These are phyloP conservation scores for Podarcis lilfordi DNA, from an alignment of 2,797 vertebrate species.

Conservation along the genomic window DNA sequence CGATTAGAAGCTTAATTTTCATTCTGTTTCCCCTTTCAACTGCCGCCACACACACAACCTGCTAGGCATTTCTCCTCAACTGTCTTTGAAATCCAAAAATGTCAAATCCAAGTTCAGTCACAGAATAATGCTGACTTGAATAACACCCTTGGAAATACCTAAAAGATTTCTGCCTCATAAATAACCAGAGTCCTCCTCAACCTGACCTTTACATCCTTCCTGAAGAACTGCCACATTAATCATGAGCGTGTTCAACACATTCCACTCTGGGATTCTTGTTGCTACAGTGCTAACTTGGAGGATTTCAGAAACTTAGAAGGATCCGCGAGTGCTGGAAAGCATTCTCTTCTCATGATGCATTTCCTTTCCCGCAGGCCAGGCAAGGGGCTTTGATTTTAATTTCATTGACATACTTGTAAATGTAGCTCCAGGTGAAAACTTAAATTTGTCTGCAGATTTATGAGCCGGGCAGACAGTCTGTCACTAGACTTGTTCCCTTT, in stretches of 20 bases:
- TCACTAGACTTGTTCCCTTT: conserved; percentile 63
- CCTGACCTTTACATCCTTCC: conserved; percentile 68
- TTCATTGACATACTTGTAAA: conserved; percentile 68
- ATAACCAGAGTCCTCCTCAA: conserved; percentile 63
- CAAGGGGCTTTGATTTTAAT: conserved; percentile 62
- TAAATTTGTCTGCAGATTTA: conserved; percentile 72
- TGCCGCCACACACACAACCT: conserved; percentile 48
- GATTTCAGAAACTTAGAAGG: conserved; percentile 68
- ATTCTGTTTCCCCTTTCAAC: conserved; percentile 44
- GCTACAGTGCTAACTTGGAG: conserved; percentile 69
- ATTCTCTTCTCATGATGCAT: conserved; percentile 65
- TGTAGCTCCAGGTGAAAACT: conserved; percentile 59
- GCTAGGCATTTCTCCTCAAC: conserved; percentile 15
- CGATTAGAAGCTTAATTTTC: conserved; percentile 33
- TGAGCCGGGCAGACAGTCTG: conserved; percentile 70
- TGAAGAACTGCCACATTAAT: conserved; percentile 58
- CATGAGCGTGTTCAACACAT: conserved; percentile 61
- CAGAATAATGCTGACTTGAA: conserved; percentile 63
- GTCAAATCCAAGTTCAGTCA: conserved; percentile 50
- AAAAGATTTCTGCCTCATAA: conserved; percentile 65
- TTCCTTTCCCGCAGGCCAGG: conserved; percentile 65
- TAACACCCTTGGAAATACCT: conserved; percentile 65
- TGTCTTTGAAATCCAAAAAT: conserved; percentile 53
- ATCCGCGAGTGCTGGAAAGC: conserved; percentile 53
- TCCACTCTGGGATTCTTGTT: conserved; percentile 58